Base-by-base conservation (phyloP, 1,140 invertebrate species). In the Glomeris maerens region DNA sequence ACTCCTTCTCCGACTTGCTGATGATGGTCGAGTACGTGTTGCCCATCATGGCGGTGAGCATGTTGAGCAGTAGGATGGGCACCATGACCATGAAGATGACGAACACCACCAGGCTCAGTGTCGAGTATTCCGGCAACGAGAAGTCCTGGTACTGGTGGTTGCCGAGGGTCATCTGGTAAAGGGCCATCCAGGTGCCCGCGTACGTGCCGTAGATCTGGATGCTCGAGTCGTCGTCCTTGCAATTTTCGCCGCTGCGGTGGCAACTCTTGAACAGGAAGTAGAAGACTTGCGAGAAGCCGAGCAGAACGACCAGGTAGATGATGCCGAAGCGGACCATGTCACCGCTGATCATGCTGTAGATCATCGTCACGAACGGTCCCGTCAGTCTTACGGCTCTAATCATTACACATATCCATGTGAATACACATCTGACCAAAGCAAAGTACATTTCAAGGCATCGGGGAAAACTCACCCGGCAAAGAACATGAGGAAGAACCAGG, bases 31-130 rank as follows among this genome's bases (percentile, higher is more conserved):
- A 91, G 63, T 96, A 98, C 0, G 92, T 97, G 65, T 96, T 97
- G 49, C 89, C 91, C 91, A 98, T 97, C 92, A 97, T 97, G 52
- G 94, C 93, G 57, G 97, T 97, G 60, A 98, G 76, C 89, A 98
- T 74, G 77, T 98, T 98, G 2, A 97, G 75, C 56, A 98, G 70
- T 17, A 98, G 70, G 60, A 98, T 94, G 0, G 93, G 93, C 49
- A 97, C 89, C 42, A 98, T 79, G 20, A 98, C 86, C 89, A 97
- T 97, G 65, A 98, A 98, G 27, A 95, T 74, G 0, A 89, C 81
- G 66, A 98, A 98, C 5, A 98, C 87, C 0, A 87, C 80, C 70
- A 97, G 97, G 1, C 85, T 84, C 38, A 97, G 66, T 49, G 81
- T 81, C 13, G 90, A 84, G 66, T 98, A 95, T 2, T 84, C 83